Percentiles rank a stretch among this genome's conserved stretches.
Evolutionary conservation across 2,888 invertebrate genomes (phyloP).

Genomic region (Ectemnius cavifrons): DNA sequence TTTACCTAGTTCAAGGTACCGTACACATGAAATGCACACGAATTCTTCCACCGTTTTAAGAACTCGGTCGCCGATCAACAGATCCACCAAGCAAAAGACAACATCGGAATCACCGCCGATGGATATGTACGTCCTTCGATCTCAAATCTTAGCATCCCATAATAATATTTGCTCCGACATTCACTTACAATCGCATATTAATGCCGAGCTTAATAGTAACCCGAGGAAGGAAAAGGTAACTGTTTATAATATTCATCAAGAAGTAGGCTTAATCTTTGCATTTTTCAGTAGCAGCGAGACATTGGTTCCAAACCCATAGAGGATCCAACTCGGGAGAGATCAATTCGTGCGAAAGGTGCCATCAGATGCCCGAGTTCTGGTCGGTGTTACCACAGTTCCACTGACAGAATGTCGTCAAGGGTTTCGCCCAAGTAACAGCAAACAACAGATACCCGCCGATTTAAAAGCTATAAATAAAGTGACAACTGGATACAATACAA

Average conservation of each 20-base stretch:
- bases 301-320: conserved; percentile 53
- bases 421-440: conserved; percentile 57
- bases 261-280: background rate
- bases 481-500: background rate
- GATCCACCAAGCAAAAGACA: conserved; percentile 49
- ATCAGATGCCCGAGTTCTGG: conserved; percentile 45
- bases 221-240: conserved; percentile 62
- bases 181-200: conserved; percentile 71
- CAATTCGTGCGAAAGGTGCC: conserved; percentile 31
- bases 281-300: conserved; percentile 49
- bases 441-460: background rate
- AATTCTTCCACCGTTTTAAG: background rate
- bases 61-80: conserved; percentile 11
- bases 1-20: conserved; percentile 27
- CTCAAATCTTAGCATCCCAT: conserved; percentile 67
- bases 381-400: conserved; percentile 54
- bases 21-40: no score
- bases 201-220: conserved; percentile 63
- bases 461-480: background rate
- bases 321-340: conserved; percentile 44
- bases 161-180: conserved; percentile 68
- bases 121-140: conserved; percentile 60
- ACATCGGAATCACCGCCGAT: conserved; percentile 46
- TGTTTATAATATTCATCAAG: background rate
- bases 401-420: conserved; percentile 59